Conservation (phyloP, 2,113 vertebrate species). For the Apteryx owenii region DNA sequence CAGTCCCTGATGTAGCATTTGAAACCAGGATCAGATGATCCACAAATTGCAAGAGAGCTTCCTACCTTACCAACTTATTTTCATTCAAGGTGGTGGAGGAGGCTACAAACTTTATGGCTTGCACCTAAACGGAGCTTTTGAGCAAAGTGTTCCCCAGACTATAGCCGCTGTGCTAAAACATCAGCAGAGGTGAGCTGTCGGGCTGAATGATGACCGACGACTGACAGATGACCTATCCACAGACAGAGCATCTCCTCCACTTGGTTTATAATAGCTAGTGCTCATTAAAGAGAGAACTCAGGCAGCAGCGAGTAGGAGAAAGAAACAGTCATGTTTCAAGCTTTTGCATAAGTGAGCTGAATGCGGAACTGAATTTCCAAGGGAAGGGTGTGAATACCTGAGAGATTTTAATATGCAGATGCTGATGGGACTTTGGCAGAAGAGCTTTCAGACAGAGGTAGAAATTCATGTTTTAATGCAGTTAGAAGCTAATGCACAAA, state of each 20-base stretch:
- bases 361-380: not conserved
- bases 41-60: not conserved
- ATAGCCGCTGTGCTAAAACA: not conserved
- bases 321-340: not conserved
- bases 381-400: not conserved
- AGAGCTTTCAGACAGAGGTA: not conserved
- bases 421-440: not conserved
- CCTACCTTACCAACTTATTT: not conserved
- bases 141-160: not conserved
- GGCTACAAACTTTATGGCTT: not conserved
- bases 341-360: not conserved
- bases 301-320: not conserved
- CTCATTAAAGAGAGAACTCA: not conserved
- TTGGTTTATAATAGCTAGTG: not conserved
- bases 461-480: not conserved
- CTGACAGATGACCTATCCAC: not conserved
- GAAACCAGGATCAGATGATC: not conserved
- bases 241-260: not conserved
- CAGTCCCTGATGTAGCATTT: not conserved
- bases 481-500: not conserved
- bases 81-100: not conserved
- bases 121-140: not conserved
- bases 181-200: not conserved
- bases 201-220: not conserved
- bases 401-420: not conserved